Evolutionary conservation across 2,113 vertebrate genomes (phyloP), one percentile per base, ranked within the genome.

Genomic region (Ptychochromis oligacanthus): DNA sequence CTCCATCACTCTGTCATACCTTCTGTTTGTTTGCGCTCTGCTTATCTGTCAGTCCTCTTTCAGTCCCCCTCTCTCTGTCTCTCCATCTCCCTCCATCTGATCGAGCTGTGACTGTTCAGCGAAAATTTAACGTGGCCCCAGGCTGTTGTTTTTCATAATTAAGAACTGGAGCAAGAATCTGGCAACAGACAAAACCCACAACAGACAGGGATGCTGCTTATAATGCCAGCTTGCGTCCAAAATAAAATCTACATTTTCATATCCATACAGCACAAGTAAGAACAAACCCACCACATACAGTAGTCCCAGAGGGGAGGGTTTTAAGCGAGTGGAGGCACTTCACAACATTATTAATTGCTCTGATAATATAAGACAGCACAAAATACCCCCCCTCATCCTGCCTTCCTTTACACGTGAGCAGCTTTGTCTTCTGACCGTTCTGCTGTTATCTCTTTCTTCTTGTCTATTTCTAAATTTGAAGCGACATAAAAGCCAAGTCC

Each of bases 121-220:
- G 78, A 89, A 87, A 91, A 93, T 84, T 86, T 67, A 79, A 82
- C 79, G 31, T 65, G 75, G 49, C 93, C 86, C 72, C 26, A 40
- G 86, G 85, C 88, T 94, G 89, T 90, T 92, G 84, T 91, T 93
- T 93, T 90, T 92, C 81, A 89, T 91, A 91, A 94, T 91, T 81
- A 92, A 92, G 79, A 75, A 89, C 56, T 77, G 84, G 79, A 74
- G 81, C 62, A 82, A 88, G 84, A 90, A 93, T 93, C 84, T 85
- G 88, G 82, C 76, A 67, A 56, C 56, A 61, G 64, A 58, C 78
- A 55, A 65, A 79, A 40, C 31, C 64, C 54, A 65, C 12, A 75
- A 40, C 58, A 85, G 76, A 57, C 26, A 59, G 43, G 31, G 49
- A 64, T 26, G 7, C 61, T 20, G 6, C 20, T 75, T n/a, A 74